Evolutionary conservation across 1,140 invertebrate species (phyloP).

Genomic region (Sweltsa coloradensis): DNA sequence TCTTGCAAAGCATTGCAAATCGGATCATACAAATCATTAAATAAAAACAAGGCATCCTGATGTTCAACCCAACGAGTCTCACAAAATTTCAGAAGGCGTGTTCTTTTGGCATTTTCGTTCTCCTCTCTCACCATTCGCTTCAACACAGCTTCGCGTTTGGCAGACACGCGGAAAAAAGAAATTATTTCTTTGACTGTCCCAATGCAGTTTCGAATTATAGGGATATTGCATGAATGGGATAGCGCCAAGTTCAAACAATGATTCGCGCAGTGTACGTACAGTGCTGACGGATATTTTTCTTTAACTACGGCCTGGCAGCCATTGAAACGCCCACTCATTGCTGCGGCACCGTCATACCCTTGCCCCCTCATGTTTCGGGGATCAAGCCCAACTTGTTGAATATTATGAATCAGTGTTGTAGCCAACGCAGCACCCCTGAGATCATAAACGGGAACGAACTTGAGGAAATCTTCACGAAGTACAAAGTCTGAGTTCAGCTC

Average conservation of each 20-base stretch:
- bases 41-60: slow-evolving; percentile 7
- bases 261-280: slow-evolving; percentile 10
- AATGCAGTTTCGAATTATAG: slow-evolving; percentile 12
- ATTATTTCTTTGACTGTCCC: slow-evolving; percentile 11
- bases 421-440: slow-evolving; percentile 18
- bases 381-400: slow-evolving; percentile 18
- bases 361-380: slow-evolving; percentile 19
- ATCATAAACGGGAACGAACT: slow-evolving; percentile 19
- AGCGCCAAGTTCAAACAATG: slow-evolving; percentile 12
- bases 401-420: slow-evolving; percentile 14
- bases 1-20: slow-evolving; percentile 10
- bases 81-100: slow-evolving; percentile 11
- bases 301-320: slow-evolving; percentile 5
- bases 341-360: slow-evolving; percentile 24
- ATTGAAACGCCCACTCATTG: slow-evolving; percentile 21
- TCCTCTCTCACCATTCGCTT: too few species aligned
- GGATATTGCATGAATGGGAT: slow-evolving; percentile 11
- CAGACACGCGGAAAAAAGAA: slow-evolving; percentile 7
- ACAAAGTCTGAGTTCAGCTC: background rate
- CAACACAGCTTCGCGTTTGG: slow-evolving; percentile 8
- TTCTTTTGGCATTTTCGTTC: too few species aligned
- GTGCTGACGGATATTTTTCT: slow-evolving; percentile 1
- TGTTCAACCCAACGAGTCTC: slow-evolving; percentile 14
- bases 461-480: slow-evolving; percentile 17
- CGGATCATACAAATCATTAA: slow-evolving; percentile 7